A percentile compares a stretch with the other conserved stretches of the same genome.
These are phyloP conservation scores for Typhlichthys eigenmanni DNA, from an alignment of 2,797 vertebrate species.

Conservation along the genomic window DNA sequence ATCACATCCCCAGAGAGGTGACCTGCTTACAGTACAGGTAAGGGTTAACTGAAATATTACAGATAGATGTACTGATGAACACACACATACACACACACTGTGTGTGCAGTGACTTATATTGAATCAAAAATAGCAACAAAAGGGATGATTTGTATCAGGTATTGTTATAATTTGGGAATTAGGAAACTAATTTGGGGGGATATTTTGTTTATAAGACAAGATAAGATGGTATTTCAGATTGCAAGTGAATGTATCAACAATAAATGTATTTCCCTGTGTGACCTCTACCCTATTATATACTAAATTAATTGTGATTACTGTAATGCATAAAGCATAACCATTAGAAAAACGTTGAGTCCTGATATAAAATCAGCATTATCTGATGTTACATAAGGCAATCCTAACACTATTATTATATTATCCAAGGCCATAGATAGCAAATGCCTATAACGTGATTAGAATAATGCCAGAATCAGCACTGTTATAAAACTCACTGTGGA, in stretches of 20 bases:
- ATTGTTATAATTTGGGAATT: too few relatives aligned
- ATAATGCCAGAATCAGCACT: slow-evolving; percentile 48
- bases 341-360: slow-evolving; percentile 5
- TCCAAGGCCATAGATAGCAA: slow-evolving; percentile 15
- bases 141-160: too few relatives aligned
- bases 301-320: background rate
- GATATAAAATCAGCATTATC: slow-evolving; percentile 24
- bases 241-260: too few relatives aligned
- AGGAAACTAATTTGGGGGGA: too few relatives aligned
- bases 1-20: slow-evolving; percentile 65
- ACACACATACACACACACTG: slow-evolving; percentile 2
- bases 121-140: slow-evolving; percentile 16
- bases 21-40: slow-evolving; percentile 62
- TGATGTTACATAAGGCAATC: slow-evolving; percentile 29
- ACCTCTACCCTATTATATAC: background rate
- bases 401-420: slow-evolving; percentile 45
- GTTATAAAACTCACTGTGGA: slow-evolving; percentile 31
- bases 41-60: slow-evolving; percentile 29
- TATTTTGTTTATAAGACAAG: too few relatives aligned
- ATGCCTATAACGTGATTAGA: slow-evolving; percentile 46
- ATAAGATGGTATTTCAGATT: too few relatives aligned
- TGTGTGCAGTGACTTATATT: slow-evolving; percentile 42
- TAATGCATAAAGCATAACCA: slow-evolving; percentile 2
- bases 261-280: slow-evolving; percentile 44
- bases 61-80: slow-evolving; percentile 9